Evolutionary conservation across 35 echinoderm and acorn worm species (phyloP), one percentile per base, ranked within the genome.

Genomic region (Ptychodera flava): DNA sequence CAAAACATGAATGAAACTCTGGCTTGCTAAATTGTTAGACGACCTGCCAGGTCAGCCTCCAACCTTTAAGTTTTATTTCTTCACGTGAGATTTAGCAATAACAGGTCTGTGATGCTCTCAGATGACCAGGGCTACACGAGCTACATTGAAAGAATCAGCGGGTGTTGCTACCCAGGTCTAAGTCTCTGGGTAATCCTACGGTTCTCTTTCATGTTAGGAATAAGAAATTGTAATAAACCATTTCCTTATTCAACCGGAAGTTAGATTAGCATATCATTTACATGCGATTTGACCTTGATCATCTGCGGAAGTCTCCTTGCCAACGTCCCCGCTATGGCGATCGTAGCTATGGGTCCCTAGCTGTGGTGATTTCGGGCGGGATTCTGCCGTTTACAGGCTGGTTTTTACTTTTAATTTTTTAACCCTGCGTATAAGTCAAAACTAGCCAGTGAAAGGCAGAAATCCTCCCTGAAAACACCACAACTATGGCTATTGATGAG

Each of bases 71-170:
- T 85, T 35, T 35, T 37, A 37, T 85, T 85, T 85, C 37, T 35
- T 37, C 83, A 85, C 83, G 83, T 33, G 82, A 83, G 82, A 83
- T 83, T 83, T 27, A 83, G 82, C 82, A 83, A 83, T 83, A 83
- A 93, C 89, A 94, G 88, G 88, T 94, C 85, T 94, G 92, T 90
- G 92, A 94, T 94, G 92, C 92, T 89, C 92, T 94, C 90, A 94
- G 92, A 94, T 94, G 89, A 90, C 75, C 92, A 81, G 92, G 88
- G 92, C 92, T 81, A 85, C 92, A 94, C 85, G 88, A 86, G 91
- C 91, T 89, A 82, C 80, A 82, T 33, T 85, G 83, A 85, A 85
- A 76, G 83, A 85, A 85, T 85, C 83, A 85, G 83, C 83, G 83
- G 33, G 83, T 36, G 16, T 83, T 31, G 33, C 29, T 16, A 34